A percentile compares a stretch with the other conserved stretches of the same genome.
Conservation (phyloP, 2,888 invertebrate species). For the Orthosia cruda region DNA sequence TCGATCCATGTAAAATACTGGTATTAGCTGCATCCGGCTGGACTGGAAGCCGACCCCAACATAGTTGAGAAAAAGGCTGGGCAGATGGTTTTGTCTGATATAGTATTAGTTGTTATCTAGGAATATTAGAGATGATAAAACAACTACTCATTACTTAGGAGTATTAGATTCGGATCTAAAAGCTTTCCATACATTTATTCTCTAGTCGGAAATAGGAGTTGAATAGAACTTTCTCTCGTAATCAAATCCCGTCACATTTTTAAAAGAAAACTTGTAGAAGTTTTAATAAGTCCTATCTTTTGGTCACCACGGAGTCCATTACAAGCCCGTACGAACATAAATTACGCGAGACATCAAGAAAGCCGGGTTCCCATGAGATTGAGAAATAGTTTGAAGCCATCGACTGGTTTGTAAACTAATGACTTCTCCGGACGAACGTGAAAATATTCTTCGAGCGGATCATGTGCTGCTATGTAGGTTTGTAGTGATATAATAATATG, state of each 20-base stretch:
- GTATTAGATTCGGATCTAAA: background rate
- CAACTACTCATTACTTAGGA: too few relatives aligned
- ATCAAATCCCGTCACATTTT: background rate
- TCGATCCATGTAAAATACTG: too few relatives aligned
- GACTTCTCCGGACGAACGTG: constrained; percentile 57
- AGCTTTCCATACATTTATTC: background rate
- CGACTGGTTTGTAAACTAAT: constrained; percentile 60
- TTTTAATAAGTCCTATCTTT: background rate
- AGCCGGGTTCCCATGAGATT: constrained; percentile 59
- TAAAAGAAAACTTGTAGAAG: background rate
- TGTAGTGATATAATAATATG: constrained; percentile 3
- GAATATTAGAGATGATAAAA: too few relatives aligned
- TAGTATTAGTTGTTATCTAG: background rate
- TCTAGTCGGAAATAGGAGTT: background rate
- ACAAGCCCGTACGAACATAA: constrained; percentile 37
- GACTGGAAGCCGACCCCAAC: too few relatives aligned
- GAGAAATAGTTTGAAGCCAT: constrained; percentile 48
- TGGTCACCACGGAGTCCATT: background rate
- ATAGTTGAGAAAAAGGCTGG: too few relatives aligned
- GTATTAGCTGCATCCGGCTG: too few relatives aligned
- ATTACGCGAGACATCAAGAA: constrained; percentile 45
- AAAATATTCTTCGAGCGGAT: constrained; percentile 46
- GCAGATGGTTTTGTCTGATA: too few relatives aligned
- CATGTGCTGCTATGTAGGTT: constrained; percentile 6
- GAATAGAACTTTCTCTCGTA: background rate